Evolutionary conservation across 2,888 invertebrate genomes (phyloP), one percentile per base, ranked within the genome.

Genomic region (Acronicta psi): DNA sequence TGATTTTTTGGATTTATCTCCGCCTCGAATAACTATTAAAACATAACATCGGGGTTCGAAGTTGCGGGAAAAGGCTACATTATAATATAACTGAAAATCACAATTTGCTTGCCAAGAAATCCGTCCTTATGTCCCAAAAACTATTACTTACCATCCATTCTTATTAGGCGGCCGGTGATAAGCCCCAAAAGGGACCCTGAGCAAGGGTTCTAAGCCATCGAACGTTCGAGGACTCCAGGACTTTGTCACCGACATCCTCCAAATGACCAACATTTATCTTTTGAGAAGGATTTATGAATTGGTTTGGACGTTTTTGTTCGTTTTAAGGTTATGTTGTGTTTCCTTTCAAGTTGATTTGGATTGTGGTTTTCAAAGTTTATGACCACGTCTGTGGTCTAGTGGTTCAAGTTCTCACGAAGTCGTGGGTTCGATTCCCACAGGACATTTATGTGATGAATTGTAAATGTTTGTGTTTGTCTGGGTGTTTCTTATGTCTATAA

Each of bases 111-210:
- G 0, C 36, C 36, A 31, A 20, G 11, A 1, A n/a, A 36, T 8
- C 0, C 2, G 16, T 5, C 43, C 9, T 7, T 73, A 38, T 59
- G 54, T 71, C 53, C 25, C 63, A 45, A 73, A n/a, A 73, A 70
- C 73, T 69, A 74, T 74, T 68, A 63, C 62, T 54, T 46, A 63
- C 62, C 61, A 71, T 78, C 63, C 73, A 79, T 81, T 78, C 69
- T 77, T 79, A 77, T 74, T 69, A 74, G 61, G 31, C 43, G 40
- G 60, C 52, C 65, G 56, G 55, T 59, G 66, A 72, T 76, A 69
- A 73, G 73, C 74, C 55, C 29, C 49, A 25, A 59, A 74, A 70
- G 73, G 73, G 75, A 25, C 70, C 31, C 55, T 20, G 37, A 37
- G 61, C 60, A 53, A 63, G 63, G 59, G 71, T 64, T 57, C 75